phyloP scores from a whole-genome alignment of 2,888 invertebrate species.

The Harpagoxenus sublaevis region DNA sequence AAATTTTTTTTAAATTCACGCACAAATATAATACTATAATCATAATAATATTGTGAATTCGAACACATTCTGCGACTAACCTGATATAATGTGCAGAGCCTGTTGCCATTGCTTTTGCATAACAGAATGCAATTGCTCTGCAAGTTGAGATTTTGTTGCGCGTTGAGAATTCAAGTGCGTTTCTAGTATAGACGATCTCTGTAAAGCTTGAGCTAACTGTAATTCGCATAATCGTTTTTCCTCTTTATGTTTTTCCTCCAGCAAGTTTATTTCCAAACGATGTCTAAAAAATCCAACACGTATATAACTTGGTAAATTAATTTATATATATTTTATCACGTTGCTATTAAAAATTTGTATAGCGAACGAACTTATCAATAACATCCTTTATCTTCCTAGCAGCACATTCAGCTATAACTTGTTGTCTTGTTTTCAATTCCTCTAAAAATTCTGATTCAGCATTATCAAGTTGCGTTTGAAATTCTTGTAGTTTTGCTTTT shows the following conservation, averaged over 20 bases:
- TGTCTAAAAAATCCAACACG: constrained; percentile 86
- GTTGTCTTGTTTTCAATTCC: constrained; percentile 90
- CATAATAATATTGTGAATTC: not conserved
- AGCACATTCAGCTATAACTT: constrained; percentile 90
- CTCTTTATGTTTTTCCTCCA: constrained; percentile 93
- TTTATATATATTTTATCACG: not conserved
- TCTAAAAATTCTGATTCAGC: constrained; percentile 90
- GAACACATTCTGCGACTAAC: constrained; percentile 61
- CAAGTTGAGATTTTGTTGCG: constrained; percentile 89
- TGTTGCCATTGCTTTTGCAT: constrained; percentile 95
- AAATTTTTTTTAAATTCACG: not conserved
- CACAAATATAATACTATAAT: not conserved
- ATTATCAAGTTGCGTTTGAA: constrained; percentile 91
- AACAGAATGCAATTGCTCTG: constrained; percentile 91
- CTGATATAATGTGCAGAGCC: constrained; percentile 90
- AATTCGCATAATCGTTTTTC: constrained; percentile 92
- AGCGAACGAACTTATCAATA: constrained; percentile 88
- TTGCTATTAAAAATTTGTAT: not conserved
- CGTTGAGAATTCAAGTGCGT: constrained; percentile 87
- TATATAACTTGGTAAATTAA: not conserved
- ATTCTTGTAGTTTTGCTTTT: constrained; percentile 92
- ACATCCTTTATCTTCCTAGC: constrained; percentile 91
- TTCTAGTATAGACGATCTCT: constrained; percentile 90
- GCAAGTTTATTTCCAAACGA: constrained; percentile 91
- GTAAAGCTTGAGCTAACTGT: constrained; percentile 90